Base-by-base conservation (phyloP, 2,888 invertebrate species). In the Limenitis camilla region DNA sequence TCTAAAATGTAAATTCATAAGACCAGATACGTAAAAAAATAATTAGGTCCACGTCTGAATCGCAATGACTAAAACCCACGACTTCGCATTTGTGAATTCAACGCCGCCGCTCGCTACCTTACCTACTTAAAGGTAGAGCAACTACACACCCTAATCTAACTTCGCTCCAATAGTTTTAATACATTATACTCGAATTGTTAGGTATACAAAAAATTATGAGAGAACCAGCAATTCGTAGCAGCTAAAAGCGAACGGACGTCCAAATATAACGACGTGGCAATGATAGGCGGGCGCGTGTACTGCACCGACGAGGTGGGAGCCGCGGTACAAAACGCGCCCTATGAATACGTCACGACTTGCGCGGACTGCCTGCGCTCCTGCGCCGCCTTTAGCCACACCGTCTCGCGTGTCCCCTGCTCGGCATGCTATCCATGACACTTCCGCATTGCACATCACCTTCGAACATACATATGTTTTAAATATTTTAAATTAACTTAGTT, bases 401-500 rank as follows among this genome's bases (percentile, higher is more conserved):
- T 43, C 10, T 52, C 31, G 44, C 1, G 36, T 29, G 35, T 29
- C 83, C 74, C 82, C 66, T 2, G 79, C 54, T 6, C 57, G 50
- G 9, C 61, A 43, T 79, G 83, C 84, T 33, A 53, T 36, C 58
- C 81, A 57, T 31, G 53, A 42, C 6, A 57, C 57, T 31, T 72
- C 68, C 5, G 79, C 81, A 62, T 84, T 83, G 60, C 85, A 86
- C 74, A 85, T 70, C 60, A 85, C 84, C 85, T 81, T 33, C 27
- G 19, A 11, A 9, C n/a, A 32, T 32, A 29, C 4, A n/a, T n/a
- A n/a, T n/a, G n/a, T n/a, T n/a, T n/a, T n/a, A n/a, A n/a, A n/a
- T n/a, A n/a, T n/a, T n/a, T n/a, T n/a, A n/a, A n/a, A n/a, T n/a
- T n/a, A n/a, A n/a, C n/a, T n/a, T n/a, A n/a, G n/a, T n/a, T n/a